These are phyloP conservation scores for Dicycla oo DNA, from an alignment of 2,888 invertebrate genomes.

Conservation along the genomic window DNA sequence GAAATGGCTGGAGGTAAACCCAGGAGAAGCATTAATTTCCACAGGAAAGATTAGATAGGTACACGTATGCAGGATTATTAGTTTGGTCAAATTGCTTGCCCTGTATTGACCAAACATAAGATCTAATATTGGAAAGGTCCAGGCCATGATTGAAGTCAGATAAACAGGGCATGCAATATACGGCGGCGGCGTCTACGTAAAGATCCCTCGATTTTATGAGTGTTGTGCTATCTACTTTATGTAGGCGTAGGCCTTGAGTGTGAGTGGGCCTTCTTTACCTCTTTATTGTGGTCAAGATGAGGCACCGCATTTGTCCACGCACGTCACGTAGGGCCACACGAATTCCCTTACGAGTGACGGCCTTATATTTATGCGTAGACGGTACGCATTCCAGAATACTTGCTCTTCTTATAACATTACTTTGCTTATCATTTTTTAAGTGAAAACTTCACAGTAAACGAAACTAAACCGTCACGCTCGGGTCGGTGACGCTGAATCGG, in stretches of 20 bases:
- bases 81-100: background rate
- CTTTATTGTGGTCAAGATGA: conserved; percentile 9
- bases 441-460: background rate
- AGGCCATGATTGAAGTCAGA: background rate
- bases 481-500: background rate
- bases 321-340: conserved; percentile 62
- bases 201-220: conserved; percentile 7
- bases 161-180: background rate
- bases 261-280: conserved; percentile 38
- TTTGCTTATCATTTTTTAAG: conserved; percentile 39
- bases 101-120: background rate
- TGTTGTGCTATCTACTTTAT: background rate
- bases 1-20: background rate
- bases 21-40: background rate
- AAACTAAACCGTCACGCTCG: background rate
- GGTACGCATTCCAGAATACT: conserved; percentile 64
- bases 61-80: background rate
- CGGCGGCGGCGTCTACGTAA: background rate
- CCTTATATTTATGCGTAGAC: conserved; percentile 63
- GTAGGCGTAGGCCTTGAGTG: background rate
- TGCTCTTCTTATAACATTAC: conserved; percentile 49
- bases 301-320: conserved; percentile 50
- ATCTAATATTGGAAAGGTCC: background rate
- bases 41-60: too few relatives aligned
- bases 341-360: conserved; percentile 64